Conservation (phyloP, 2,888 invertebrate genomes). For the Nudaria mundana region DNA sequence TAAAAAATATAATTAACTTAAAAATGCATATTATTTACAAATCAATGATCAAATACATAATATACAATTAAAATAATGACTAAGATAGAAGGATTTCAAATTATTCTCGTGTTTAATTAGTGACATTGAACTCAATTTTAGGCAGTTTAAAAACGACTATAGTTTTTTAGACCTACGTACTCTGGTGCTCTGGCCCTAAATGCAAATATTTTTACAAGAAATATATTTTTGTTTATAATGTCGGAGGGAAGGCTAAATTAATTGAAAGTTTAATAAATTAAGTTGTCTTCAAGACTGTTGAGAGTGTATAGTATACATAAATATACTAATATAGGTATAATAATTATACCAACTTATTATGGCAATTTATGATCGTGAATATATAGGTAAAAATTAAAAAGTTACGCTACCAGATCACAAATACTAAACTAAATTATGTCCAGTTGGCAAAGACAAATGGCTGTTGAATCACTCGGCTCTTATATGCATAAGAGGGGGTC, state of each 20-base stretch:
- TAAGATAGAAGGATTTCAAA: conserved; percentile 63
- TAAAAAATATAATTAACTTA: conserved; percentile 73
- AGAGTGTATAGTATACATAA: conserved; percentile 39
- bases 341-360: conserved; percentile 65
- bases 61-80: conserved; percentile 79
- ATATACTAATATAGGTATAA: conserved; percentile 50
- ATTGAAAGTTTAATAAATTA: conserved; percentile 48
- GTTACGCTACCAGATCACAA: conserved; percentile 79
- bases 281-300: conserved; percentile 39
- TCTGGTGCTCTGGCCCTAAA: conserved; percentile 48
- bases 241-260: conserved; percentile 56
- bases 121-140: conserved; percentile 51
- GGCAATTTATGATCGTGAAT: conserved; percentile 73
- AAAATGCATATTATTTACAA: conserved; percentile 73
- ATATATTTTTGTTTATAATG: conserved; percentile 32
- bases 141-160: conserved; percentile 43
- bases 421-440: conserved; percentile 73
- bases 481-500: conserved; percentile 66
- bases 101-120: too few relatives aligned
- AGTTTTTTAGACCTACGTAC: conserved; percentile 43
- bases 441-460: conserved; percentile 79
- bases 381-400: conserved; percentile 67
- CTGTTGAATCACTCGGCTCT: conserved; percentile 72
- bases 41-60: conserved; percentile 73
- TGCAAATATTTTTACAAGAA: conserved; percentile 45